Conservation (phyloP, 2,113 vertebrate species). For the Oncorhynchus masou region DNA sequence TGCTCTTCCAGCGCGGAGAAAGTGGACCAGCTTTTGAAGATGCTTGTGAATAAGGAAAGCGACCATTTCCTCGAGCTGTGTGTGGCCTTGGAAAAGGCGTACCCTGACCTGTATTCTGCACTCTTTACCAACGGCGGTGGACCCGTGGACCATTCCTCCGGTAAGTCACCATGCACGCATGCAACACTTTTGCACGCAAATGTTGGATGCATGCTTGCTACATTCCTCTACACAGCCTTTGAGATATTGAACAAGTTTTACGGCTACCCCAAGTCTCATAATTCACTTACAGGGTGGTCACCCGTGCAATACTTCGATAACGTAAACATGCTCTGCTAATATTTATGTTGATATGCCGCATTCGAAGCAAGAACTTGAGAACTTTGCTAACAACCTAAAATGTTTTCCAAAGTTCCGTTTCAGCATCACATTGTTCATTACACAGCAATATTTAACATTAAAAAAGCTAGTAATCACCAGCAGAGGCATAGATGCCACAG, state of each 20-base stretch:
- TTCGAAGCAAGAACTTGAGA: no score
- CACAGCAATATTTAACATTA: no score
- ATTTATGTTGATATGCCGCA: background rate
- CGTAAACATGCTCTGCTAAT: no score
- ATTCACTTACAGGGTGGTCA: background rate
- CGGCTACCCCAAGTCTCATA: background rate
- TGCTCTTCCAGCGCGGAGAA: slow-evolving; percentile 81
- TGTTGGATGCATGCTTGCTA: background rate
- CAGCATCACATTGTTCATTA: no score
- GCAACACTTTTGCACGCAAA: background rate
- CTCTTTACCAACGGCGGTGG: slow-evolving; percentile 85
- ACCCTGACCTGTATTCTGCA: slow-evolving; percentile 88
- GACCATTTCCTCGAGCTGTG: slow-evolving; percentile 95
- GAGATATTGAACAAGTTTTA: no score
- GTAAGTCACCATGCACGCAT: slow-evolving; percentile 59
- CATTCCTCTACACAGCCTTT: no score
- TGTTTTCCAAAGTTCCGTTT: no score
- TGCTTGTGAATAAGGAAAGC: slow-evolving; percentile 91
- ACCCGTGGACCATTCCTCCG: slow-evolving; percentile 75
- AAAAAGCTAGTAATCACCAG: no score
- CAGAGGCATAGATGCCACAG: no score
- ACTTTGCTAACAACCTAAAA: no score
- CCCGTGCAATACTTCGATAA: background rate
- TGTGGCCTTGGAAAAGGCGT: slow-evolving; percentile 93
- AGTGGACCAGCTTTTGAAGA: slow-evolving; percentile 90